Base-by-base conservation (phyloP, 2,797 vertebrate genomes). In the Sebastes umbrosus region DNA sequence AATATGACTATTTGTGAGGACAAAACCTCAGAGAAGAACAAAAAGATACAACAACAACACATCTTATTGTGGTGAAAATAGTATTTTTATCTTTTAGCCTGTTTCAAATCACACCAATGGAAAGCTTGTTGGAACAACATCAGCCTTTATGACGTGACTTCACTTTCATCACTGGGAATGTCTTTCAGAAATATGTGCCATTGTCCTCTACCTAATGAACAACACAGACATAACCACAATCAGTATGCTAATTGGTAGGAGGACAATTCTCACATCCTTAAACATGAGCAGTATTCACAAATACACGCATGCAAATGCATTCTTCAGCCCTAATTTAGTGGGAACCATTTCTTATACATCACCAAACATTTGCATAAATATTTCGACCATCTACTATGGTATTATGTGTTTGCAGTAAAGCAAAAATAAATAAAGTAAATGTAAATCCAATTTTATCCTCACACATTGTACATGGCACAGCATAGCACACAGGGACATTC, bases 161-260 rank as follows among this genome's bases (percentile, higher is more conserved):
- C n/a, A 50, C 54, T 79, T 65, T 58, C 25, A 74, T 20, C 14
- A 31, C 16, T 32, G 46, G 22, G n/a, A 74, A 70, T 67, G 43
- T 70, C 62, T 70, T 59, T 2, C 16, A 70, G 18, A 78, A 79
- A 76, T 71, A 54, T 70, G 16, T 31, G 10, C 25, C 9, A 27
- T 70, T 32, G 29, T 64, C 58, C 22, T 72, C 62, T 18, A 4
- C 24, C 50, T 62, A 69, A 75, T 75, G 31, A 75, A 77, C 20
- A 75, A 31, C 83, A 75, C 29, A 54, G 39, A 70, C 31, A 75
- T 73, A 64, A 39, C 22, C 0, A 1, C 73, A 68, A 50, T 80
- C 69, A 74, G 76, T 77, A 77, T 84, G 76, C 29, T 72, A 79
- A 75, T 73, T 80, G 34, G 66, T 31, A 29, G 5, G 66, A 58